Conservation (phyloP, 1,140 invertebrate genomes). For the Zelostemma sp. region DNA sequence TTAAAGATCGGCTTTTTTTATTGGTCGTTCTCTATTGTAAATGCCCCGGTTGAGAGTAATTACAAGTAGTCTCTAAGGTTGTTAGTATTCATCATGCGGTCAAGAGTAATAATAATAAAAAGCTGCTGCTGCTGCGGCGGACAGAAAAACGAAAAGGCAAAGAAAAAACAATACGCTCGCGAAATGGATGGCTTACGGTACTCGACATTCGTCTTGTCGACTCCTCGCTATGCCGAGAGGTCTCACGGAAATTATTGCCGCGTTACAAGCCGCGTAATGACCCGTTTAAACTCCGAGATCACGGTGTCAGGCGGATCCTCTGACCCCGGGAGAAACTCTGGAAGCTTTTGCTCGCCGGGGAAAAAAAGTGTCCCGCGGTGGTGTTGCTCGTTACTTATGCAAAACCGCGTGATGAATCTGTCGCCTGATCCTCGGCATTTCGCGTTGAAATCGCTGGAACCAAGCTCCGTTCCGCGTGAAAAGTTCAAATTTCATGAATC, state of each 20-base stretch:
- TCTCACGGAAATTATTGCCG: slow-evolving; percentile 57
- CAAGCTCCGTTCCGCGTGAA: not conserved
- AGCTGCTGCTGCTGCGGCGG: not conserved
- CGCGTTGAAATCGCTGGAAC: too few species aligned
- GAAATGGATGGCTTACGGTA: slow-evolving; percentile 51
- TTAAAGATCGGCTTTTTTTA: too few species aligned
- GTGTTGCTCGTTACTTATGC: slow-evolving; percentile 24
- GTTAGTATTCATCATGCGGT: slow-evolving; percentile 2
- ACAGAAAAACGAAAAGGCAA: slow-evolving; percentile 22
- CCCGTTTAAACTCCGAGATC: slow-evolving; percentile 48
- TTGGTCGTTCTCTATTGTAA: too few species aligned
- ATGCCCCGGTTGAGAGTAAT: not conserved
- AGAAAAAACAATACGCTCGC: slow-evolving; percentile 42
- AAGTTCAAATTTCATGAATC: not conserved
- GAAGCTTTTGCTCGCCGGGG: slow-evolving; percentile 20
- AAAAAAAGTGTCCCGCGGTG: slow-evolving; percentile 44
- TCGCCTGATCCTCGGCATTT: not conserved
- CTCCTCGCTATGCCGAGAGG: slow-evolving; percentile 44
- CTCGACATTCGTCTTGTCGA: slow-evolving; percentile 49
- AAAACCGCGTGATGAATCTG: slow-evolving; percentile 28
- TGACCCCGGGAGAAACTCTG: slow-evolving; percentile 53
- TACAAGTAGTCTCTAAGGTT: slow-evolving; percentile 1
- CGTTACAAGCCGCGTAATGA: slow-evolving; percentile 57
- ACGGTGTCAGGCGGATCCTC: slow-evolving; percentile 49
- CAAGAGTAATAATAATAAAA: slow-evolving; percentile 7